Conservation (phyloP, 2,888 invertebrate species). For the Celastrina argiolus region DNA sequence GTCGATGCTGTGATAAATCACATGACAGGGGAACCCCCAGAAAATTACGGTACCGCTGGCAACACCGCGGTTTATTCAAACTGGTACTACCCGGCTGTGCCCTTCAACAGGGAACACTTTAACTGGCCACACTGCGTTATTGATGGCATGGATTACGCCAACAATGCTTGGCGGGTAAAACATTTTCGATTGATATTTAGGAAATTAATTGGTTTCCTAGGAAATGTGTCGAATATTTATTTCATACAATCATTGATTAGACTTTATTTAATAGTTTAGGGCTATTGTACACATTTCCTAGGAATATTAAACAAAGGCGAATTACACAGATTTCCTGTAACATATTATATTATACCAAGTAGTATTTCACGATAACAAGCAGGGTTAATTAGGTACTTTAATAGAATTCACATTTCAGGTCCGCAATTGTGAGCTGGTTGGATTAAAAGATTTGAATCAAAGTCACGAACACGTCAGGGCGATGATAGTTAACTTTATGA, state of each 20-base stretch:
- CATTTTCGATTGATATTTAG: too few relatives aligned
- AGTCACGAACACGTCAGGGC: slow-evolving; percentile 79
- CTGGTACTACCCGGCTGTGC: slow-evolving; percentile 81
- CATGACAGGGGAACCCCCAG: slow-evolving; percentile 81
- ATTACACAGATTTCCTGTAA: too few relatives aligned
- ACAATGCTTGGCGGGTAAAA: slow-evolving; percentile 78
- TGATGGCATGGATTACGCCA: slow-evolving; percentile 80
- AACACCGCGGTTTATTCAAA: slow-evolving; percentile 71
- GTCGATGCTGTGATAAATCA: slow-evolving; percentile 92
- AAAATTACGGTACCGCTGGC: slow-evolving; percentile 80
- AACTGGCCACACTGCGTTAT: slow-evolving; percentile 80
- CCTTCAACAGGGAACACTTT: slow-evolving; percentile 82
- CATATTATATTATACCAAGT: too few relatives aligned
- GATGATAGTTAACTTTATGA: slow-evolving; percentile 82
- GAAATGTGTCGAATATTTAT: too few relatives aligned
- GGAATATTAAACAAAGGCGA: too few relatives aligned
- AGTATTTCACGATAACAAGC: too few relatives aligned
- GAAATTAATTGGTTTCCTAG: too few relatives aligned
- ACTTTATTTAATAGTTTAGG: too few relatives aligned
- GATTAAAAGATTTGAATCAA: slow-evolving; percentile 88
- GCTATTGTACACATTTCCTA: too few relatives aligned
- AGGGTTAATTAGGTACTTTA: too few relatives aligned
- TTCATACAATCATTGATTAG: too few relatives aligned
- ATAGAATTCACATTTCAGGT: slow-evolving; percentile 57
- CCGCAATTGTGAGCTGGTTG: slow-evolving; percentile 85